phyloP scores from a whole-genome alignment of 2,888 invertebrate genomes.

The Aromia moschata region DNA sequence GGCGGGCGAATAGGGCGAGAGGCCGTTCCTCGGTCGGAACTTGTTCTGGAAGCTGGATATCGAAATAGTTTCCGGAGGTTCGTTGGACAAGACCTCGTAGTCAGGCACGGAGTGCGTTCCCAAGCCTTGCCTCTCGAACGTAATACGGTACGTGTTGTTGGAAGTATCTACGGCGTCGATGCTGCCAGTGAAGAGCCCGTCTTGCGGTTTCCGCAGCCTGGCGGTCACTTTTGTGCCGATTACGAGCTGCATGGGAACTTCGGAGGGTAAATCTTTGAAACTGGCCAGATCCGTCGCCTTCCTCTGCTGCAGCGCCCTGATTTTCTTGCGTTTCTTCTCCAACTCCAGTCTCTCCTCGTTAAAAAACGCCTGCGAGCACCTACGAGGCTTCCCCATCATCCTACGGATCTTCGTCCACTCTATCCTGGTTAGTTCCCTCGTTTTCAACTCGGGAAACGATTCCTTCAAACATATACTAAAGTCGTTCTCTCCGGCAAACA shows the following conservation, averaged over 20 bases:
- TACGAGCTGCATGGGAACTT: conserved; percentile 93
- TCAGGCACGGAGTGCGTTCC: conserved; percentile 97
- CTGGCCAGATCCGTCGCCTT: conserved; percentile 80
- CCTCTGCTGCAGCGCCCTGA: conserved; percentile 91
- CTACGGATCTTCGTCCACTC: conserved; percentile 96
- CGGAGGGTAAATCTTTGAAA: conserved; percentile 89
- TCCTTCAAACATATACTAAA: conserved; percentile 93
- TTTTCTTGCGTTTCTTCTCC: conserved; percentile 89
- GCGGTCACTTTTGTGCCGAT: conserved; percentile 95
- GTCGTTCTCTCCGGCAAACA: conserved; percentile 97
- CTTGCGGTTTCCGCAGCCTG: conserved; percentile 89
- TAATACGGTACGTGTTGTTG: conserved; percentile 92
- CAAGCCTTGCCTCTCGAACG: conserved; percentile 90
- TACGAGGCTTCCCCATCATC: conserved; percentile 96
- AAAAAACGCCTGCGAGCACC: conserved; percentile 95
- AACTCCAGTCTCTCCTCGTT: conserved; percentile 92
- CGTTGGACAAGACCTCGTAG: conserved; percentile 94
- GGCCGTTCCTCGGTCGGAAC: conserved; percentile 75
- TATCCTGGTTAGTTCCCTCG: conserved; percentile 82
- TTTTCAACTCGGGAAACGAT: conserved; percentile 91
- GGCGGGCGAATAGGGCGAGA: conserved; percentile 60
- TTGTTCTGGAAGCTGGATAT: conserved; percentile 84
- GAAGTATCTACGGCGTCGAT: conserved; percentile 96
- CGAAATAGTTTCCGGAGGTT: conserved; percentile 89
- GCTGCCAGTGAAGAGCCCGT: conserved; percentile 88